These are phyloP conservation scores for Uloborus plumipes DNA, from an alignment of 2,888 invertebrate species.

Conservation along the genomic window DNA sequence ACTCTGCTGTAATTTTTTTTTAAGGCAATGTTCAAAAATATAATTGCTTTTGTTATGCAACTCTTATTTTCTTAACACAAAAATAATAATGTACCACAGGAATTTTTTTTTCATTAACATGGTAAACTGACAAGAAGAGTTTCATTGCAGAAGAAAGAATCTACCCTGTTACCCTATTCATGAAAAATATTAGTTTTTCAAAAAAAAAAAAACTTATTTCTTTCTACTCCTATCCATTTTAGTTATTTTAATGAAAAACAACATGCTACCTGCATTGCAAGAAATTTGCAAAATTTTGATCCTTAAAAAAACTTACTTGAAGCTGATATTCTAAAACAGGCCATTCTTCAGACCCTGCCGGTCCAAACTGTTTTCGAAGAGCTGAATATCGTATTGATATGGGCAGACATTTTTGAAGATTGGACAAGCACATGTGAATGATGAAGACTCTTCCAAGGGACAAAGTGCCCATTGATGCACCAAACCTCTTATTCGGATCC, in stretches of 20 bases:
- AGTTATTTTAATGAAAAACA: too few species aligned
- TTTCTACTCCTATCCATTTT: background rate
- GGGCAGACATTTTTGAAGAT: slow-evolving; percentile 81
- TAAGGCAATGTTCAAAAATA: too few species aligned
- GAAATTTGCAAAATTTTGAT: background rate
- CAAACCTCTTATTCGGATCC: slow-evolving; percentile 87
- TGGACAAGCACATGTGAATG: slow-evolving; percentile 75
- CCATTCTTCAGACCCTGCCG: slow-evolving; percentile 75
- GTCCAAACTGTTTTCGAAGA: slow-evolving; percentile 89
- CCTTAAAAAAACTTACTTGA: slow-evolving; percentile 76
- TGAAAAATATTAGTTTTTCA: too few species aligned
- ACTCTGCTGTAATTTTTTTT: too few species aligned
- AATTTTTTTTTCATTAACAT: too few species aligned
- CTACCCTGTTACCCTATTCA: too few species aligned
- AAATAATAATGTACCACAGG: too few species aligned
- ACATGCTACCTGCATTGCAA: background rate
- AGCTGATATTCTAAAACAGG: slow-evolving; percentile 93
- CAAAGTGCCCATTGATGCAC: slow-evolving; percentile 85
- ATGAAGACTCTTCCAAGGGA: slow-evolving; percentile 86
- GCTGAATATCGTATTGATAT: slow-evolving; percentile 91
- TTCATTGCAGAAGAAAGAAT: too few species aligned
- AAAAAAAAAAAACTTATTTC: too few species aligned
- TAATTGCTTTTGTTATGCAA: too few species aligned
- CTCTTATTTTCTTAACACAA: too few species aligned
- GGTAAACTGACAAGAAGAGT: too few species aligned